Conservation (phyloP, 2,888 invertebrate genomes). For the Scrobipalpa atriplicella region DNA sequence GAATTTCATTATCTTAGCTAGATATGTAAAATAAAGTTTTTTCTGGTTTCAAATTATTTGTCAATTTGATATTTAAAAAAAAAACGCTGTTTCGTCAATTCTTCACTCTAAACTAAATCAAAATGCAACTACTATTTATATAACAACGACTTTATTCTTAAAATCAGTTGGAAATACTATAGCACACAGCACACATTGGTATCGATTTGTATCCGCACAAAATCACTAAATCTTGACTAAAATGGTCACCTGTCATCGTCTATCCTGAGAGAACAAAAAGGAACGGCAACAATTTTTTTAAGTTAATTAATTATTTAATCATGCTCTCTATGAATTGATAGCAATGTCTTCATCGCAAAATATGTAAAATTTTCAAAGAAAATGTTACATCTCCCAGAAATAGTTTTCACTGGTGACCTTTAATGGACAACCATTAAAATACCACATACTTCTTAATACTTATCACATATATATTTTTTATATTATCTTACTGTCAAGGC, state of each 20-base stretch:
- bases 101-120: neutral
- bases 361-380: too few species aligned
- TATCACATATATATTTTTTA: slow-evolving; percentile 27
- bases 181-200: too few species aligned
- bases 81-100: neutral
- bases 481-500: slow-evolving; percentile 50
- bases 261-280: too few species aligned
- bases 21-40: neutral
- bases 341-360: too few species aligned
- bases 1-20: slow-evolving; percentile 1
- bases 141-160: slow-evolving; percentile 3
- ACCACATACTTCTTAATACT: neutral
- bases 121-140: slow-evolving; percentile 1
- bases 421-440: neutral
- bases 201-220: too few species aligned
- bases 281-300: too few species aligned
- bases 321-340: too few species aligned
- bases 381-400: neutral
- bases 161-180: too few species aligned
- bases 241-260: too few species aligned
- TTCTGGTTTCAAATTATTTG: neutral
- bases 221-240: too few species aligned
- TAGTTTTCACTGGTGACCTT: neutral
- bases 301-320: too few species aligned
- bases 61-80: neutral